phyloP scores from a whole-genome alignment of 2,797 vertebrate species.

The Carcharodon carcharias region DNA sequence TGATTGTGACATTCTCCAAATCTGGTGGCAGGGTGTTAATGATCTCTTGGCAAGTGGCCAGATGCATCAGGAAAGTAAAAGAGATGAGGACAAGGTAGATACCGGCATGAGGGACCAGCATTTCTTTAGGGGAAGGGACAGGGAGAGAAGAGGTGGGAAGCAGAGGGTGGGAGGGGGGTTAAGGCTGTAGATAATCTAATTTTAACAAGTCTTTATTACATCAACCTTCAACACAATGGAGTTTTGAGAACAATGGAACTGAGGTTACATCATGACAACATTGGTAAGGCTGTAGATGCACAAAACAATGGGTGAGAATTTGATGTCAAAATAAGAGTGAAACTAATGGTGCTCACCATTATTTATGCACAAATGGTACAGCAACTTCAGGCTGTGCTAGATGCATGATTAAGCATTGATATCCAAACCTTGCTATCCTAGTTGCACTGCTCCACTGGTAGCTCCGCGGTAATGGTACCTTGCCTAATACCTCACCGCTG shows the following conservation, averaged over 20 bases:
- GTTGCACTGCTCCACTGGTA: background rate
- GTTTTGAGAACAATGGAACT: background rate
- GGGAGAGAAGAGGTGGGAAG: slow-evolving; percentile 33
- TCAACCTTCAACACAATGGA: slow-evolving; percentile 26
- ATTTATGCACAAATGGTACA: background rate
- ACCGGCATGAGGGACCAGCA: background rate
- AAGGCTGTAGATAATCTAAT: background rate
- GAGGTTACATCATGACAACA: background rate
- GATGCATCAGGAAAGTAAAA: background rate
- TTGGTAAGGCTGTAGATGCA: background rate
- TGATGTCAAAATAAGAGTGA: background rate
- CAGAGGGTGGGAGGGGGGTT: background rate
- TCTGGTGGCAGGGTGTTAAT: slow-evolving; percentile 39
- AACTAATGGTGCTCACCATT: background rate
- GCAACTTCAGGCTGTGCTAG: background rate
- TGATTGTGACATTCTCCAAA: slow-evolving; percentile 45
- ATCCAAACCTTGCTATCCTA: too few species aligned
- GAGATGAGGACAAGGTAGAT: background rate
- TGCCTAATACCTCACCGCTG: background rate
- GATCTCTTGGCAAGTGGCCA: background rate
- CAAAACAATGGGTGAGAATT: background rate
- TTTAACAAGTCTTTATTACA: slow-evolving; percentile 6
- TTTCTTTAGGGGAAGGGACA: background rate
- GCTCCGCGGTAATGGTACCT: background rate
- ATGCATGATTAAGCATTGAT: background rate